phyloP scores from a whole-genome alignment of 2,797 vertebrate species.

The Zenarchopterus dispar region DNA sequence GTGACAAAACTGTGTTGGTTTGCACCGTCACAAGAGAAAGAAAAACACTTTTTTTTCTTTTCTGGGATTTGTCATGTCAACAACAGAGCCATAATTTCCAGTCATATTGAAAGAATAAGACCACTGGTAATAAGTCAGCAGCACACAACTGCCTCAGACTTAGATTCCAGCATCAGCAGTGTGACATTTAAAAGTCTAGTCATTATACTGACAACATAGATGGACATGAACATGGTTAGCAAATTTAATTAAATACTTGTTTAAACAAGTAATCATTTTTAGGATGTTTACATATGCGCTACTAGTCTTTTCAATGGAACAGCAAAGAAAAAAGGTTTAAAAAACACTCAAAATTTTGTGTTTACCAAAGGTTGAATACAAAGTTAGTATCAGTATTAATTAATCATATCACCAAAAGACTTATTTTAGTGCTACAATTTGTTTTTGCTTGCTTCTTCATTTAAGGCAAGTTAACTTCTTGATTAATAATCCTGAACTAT shows the following conservation, averaged over 20 bases:
- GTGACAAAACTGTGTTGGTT: conserved; percentile 16
- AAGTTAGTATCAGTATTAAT: too few species aligned
- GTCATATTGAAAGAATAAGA: conserved; percentile 47
- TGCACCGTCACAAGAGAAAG: conserved; percentile 19
- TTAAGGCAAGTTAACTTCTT: too few species aligned
- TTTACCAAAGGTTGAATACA: too few species aligned
- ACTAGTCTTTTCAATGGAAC: neutral
- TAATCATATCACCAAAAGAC: too few species aligned
- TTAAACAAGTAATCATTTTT: neutral
- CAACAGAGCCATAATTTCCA: conserved; percentile 39
- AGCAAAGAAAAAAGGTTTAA: neutral
- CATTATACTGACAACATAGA: neutral
- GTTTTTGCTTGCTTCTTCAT: too few species aligned
- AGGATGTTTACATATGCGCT: too few species aligned
- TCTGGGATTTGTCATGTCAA: conserved; percentile 30
- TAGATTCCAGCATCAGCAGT: conserved; percentile 60
- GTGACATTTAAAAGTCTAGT: conserved; percentile 9
- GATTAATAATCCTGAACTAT: too few species aligned
- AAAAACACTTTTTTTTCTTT: conserved; percentile 22
- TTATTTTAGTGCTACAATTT: too few species aligned
- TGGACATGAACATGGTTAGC: neutral
- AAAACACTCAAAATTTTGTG: too few species aligned
- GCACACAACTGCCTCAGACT: conserved; percentile 29
- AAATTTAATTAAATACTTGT: neutral
- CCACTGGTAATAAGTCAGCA: conserved; percentile 63